Evolutionary conservation across 2,888 invertebrate genomes (phyloP), one percentile per base, ranked within the genome.

Genomic region (Deladenus siricidicola): DNA sequence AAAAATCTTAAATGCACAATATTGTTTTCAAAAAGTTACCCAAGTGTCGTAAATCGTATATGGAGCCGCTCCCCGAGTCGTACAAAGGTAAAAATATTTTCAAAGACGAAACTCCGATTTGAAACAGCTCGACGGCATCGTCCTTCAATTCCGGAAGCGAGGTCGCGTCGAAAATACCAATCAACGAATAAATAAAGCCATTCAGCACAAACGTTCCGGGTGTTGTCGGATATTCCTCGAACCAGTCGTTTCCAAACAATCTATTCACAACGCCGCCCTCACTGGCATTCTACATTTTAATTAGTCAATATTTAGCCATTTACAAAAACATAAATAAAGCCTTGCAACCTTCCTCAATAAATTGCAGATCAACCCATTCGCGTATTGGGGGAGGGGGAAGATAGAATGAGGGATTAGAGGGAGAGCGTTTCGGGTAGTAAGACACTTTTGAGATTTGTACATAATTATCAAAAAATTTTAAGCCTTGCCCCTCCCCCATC

Each of bases 151-250:
- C 52, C 39, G 34, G 26, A 8, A 71, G 4, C 0, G 43, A 19
- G 1, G 63, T 87, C n/a, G 96, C 83, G 83, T 98, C 98, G 80
- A 93, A 94, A 14, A 98, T 29, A 1, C 96, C 96, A 60, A 98
- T 85, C 6, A 98, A 83, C 0, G 96, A 89, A 82, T 94, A 98
- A 75, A 98, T 91, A 83, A 98, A 98, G 47, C 98, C 98, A 82
- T 98, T 98, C 26, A 98, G 85, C 14, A 98, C 94, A 82, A 91
- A 94, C 0, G 90, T 87, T 3, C 91, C 85, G 0, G 96, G 96
- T 57, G 86, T 86, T 0, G 96, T 96, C 0, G 98, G 98, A 81
- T 98, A 66, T 24, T 52, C 55, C 17, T 98, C 96, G 80, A 92
- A 96, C 94, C 94, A 96, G 57, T 87, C 85, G 78, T 86, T 50